phyloP scores from a whole-genome alignment of 2,888 invertebrate species.

The Drosophila koepferae region DNA sequence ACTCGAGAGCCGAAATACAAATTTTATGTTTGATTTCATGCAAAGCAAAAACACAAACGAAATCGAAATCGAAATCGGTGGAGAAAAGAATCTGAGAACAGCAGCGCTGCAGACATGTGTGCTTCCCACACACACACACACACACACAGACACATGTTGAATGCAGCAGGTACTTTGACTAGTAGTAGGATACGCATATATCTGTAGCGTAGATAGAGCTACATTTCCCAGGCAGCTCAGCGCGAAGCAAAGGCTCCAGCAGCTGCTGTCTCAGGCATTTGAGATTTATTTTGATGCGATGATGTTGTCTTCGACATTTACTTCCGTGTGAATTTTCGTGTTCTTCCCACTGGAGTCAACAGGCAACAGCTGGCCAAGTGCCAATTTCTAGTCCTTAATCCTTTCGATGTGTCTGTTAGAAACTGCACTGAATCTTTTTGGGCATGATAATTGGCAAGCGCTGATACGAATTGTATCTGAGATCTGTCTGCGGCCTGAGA shows the following conservation, averaged over 20 bases:
- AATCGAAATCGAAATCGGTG: slow-evolving; percentile 28
- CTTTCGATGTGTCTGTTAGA: slow-evolving; percentile 68
- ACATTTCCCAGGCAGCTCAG: slow-evolving; percentile 40
- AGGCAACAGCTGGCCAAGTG: slow-evolving; percentile 52
- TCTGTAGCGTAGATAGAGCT: slow-evolving; percentile 7
- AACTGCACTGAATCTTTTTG: slow-evolving; percentile 9
- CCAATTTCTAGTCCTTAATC: slow-evolving; percentile 57
- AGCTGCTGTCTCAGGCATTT: slow-evolving; percentile 37
- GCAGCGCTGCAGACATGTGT: slow-evolving; percentile 43
- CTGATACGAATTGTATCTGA: slow-evolving; percentile 31
- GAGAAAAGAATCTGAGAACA: slow-evolving; percentile 26
- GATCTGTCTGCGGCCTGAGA: slow-evolving; percentile 35
- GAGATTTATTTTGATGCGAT: slow-evolving; percentile 41
- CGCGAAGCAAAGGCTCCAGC: slow-evolving; percentile 16
- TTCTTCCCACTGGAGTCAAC: slow-evolving; percentile 31
- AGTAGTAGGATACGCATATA: slow-evolving; percentile 29
- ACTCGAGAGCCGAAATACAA: slow-evolving; percentile 5
- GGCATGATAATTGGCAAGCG: slow-evolving; percentile 59
- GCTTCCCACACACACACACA: slow-evolving; percentile 53
- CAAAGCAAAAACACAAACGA: slow-evolving; percentile 46
- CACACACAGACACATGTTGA: slow-evolving; percentile 23
- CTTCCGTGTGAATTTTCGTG: slow-evolving; percentile 56
- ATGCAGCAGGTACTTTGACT: slow-evolving; percentile 51
- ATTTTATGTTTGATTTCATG: slow-evolving; percentile 59
- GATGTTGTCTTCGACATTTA: slow-evolving; percentile 33